Evolutionary conservation across 2,797 vertebrate genomes (phyloP).

Genomic region (Oreochromis grahami): DNA sequence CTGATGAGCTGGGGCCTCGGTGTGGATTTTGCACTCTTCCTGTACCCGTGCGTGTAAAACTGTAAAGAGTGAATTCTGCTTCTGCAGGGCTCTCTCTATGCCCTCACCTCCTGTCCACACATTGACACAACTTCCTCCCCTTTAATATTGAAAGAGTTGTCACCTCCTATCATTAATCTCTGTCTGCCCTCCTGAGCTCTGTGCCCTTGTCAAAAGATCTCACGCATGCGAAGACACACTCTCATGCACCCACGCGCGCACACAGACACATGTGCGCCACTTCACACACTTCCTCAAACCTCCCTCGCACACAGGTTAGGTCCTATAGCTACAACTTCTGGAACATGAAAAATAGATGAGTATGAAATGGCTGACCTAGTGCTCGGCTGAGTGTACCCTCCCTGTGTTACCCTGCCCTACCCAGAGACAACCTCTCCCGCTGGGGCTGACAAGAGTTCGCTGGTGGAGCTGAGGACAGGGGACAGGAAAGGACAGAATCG

Average conservation of each 20-base stretch:
- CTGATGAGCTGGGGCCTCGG: not conserved
- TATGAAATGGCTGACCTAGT: slow-evolving; percentile 34
- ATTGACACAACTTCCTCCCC: slow-evolving; percentile 18
- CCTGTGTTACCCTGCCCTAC: not conserved
- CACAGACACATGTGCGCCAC: not conserved
- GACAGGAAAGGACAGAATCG: slow-evolving; percentile 15
- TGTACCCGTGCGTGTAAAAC: not conserved
- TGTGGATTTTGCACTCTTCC: not conserved
- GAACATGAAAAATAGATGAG: slow-evolving; percentile 56
- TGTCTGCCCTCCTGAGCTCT: slow-evolving; percentile 36
- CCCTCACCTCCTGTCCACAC: not conserved
- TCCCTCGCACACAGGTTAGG: not conserved
- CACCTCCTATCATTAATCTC: slow-evolving; percentile 59
- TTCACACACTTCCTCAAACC: not conserved
- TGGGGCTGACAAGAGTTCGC: slow-evolving; percentile 23
- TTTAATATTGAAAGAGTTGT: slow-evolving; percentile 54
- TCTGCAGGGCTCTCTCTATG: not conserved
- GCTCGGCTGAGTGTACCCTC: not conserved
- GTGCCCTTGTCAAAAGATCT: slow-evolving; percentile 44
- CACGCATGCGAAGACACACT: not conserved
- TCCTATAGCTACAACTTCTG: slow-evolving; percentile 12
- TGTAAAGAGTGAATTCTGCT: not conserved
- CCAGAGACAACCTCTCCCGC: slow-evolving; percentile 25
- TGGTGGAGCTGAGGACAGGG: not conserved
- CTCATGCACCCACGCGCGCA: not conserved